phyloP scores from a whole-genome alignment of 2,113 vertebrate genomes.

The Rousettus leschenaultii region DNA sequence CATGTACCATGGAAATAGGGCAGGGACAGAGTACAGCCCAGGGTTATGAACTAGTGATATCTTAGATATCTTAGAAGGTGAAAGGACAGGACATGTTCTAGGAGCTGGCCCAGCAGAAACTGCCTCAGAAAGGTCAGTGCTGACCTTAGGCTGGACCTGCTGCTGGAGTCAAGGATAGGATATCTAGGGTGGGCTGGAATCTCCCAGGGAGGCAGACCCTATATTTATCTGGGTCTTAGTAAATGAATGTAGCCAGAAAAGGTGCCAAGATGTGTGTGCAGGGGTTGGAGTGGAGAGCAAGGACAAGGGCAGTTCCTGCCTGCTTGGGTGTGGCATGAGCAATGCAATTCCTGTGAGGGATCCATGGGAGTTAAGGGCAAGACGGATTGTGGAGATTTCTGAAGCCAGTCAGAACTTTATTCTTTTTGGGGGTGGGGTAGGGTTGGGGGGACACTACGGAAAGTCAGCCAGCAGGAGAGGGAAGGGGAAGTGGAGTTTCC shows the following conservation, averaged over 20 bases:
- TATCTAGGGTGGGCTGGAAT: not conserved
- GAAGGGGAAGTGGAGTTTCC: not conserved
- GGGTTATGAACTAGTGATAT: not conserved
- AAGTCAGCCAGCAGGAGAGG: not conserved
- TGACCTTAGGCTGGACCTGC: not conserved
- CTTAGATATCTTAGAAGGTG: not conserved
- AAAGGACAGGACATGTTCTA: not conserved
- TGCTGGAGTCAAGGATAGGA: not conserved
- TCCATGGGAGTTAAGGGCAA: not conserved
- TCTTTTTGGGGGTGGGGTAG: not conserved
- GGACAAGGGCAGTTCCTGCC: not conserved
- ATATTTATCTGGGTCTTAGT: not conserved
- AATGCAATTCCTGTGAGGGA: not conserved
- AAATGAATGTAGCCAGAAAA: not conserved
- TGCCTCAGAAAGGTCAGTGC: not conserved
- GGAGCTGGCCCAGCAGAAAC: not conserved
- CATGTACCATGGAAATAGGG: not conserved
- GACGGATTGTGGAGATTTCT: not conserved
- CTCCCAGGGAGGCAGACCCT: not conserved
- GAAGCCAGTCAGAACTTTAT: not conserved
- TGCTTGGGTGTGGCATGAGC: not conserved
- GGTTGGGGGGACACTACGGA: not conserved
- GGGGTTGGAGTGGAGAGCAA: not conserved
- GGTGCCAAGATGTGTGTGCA: not conserved
- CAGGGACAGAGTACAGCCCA: not conserved